A percentile compares a stretch with the other conserved stretches of the same genome.
These are phyloP conservation scores for Drosophila simulans DNA, from an alignment of 1,140 invertebrate species.

Conservation along the genomic window DNA sequence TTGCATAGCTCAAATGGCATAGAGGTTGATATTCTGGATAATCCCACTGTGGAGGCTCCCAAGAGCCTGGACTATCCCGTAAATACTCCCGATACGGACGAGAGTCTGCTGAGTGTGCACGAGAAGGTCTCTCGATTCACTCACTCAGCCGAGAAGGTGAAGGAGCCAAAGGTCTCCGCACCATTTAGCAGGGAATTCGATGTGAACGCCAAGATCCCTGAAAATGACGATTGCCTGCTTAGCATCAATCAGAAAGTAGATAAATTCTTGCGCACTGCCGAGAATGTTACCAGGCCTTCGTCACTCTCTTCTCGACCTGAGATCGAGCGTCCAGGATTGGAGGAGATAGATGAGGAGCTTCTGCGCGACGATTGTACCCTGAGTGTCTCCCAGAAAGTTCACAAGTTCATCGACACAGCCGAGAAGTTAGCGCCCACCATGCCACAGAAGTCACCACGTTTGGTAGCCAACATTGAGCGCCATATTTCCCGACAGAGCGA, in stretches of 20 bases:
- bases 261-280: conserved; percentile 87
- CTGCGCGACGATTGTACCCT: conserved; percentile 86
- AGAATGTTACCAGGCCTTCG: conserved; percentile 85
- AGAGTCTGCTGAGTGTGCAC: conserved; percentile 87
- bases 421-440: conserved; percentile 85
- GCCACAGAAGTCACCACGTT: conserved; percentile 78
- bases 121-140: conserved; percentile 88
- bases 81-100: conserved; percentile 61
- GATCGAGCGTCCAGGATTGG: conserved; percentile 85
- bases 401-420: conserved; percentile 87
- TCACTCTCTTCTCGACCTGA: conserved; percentile 82
- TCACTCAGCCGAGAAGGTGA: conserved; percentile 82
- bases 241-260: conserved; percentile 89
- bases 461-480: conserved; percentile 84
- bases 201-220: conserved; percentile 84
- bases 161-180: conserved; percentile 70
- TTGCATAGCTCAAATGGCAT: conserved; percentile 63
- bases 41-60: conserved; percentile 74
- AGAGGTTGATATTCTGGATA: conserved; percentile 65
- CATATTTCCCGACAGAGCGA: conserved; percentile 83
- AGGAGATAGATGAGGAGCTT: conserved; percentile 86
- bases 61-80: conserved; percentile 66
- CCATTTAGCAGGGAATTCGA: conserved; percentile 74
- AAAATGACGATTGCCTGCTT: conserved; percentile 87
- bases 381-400: conserved; percentile 87